A percentile compares a stretch with the other conserved stretches of the same genome.
These are phyloP conservation scores for Puma concolor DNA, from an alignment of 2,113 vertebrate species.

Conservation along the genomic window DNA sequence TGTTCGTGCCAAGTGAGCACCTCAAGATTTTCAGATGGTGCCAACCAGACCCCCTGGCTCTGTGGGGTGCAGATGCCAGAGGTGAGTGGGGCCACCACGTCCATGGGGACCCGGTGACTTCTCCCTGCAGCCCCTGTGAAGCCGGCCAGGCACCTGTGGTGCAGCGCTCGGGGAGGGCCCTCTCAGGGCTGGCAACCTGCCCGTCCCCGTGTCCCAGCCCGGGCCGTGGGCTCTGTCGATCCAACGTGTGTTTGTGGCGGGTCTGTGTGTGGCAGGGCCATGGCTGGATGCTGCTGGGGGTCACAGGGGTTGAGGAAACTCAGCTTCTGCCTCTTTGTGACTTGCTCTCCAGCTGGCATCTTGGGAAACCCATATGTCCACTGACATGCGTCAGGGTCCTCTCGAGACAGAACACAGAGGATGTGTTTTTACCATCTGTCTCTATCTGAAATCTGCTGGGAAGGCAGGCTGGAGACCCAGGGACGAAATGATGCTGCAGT, in stretches of 20 bases:
- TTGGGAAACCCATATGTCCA: neutral
- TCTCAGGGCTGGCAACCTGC: neutral
- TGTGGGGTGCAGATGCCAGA: neutral
- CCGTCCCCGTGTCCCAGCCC: accelerated
- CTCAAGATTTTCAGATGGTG: neutral
- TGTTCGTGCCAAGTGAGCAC: accelerated
- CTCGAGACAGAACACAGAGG: neutral
- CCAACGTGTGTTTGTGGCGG: neutral
- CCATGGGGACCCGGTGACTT: neutral
- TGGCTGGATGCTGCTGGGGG: neutral
- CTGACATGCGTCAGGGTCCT: too few relatives aligned
- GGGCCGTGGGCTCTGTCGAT: too few relatives aligned
- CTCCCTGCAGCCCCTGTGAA: neutral
- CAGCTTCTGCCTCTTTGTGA: neutral
- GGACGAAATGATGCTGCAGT: accelerated
- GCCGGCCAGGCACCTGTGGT: too few relatives aligned
- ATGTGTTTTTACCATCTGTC: too few relatives aligned
- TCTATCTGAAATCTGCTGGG: neutral
- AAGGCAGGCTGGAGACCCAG: neutral
- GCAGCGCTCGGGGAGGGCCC: too few relatives aligned
- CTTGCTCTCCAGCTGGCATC: neutral
- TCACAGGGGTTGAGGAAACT: neutral
- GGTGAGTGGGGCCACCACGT: accelerated
- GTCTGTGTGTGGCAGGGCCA: neutral
- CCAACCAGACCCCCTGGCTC: neutral